Percentiles rank a stretch among this genome's conserved stretches.
phyloP scores from a whole-genome alignment of 1,140 invertebrate species.

The Galleria mellonella region DNA sequence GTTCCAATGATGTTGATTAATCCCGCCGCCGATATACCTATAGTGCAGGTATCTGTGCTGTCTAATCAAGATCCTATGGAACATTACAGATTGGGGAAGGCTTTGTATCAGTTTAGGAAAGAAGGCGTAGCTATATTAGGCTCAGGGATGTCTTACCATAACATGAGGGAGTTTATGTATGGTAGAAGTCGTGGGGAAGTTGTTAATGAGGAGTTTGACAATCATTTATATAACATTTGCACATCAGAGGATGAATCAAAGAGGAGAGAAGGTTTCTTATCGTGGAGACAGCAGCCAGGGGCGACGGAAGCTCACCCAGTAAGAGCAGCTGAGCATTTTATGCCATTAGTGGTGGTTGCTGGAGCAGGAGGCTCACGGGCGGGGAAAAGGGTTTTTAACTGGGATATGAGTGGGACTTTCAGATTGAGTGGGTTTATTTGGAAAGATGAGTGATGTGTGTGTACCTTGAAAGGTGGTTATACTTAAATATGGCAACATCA shows the following conservation, averaged over 20 bases:
- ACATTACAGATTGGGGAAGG: slow-evolving; percentile 55
- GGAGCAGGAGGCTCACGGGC: slow-evolving; percentile 47
- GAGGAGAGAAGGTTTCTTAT: slow-evolving; percentile 30
- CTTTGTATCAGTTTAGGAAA: slow-evolving; percentile 45
- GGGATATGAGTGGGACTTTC: slow-evolving; percentile 52
- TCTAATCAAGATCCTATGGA: slow-evolving; percentile 46
- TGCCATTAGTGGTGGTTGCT: slow-evolving; percentile 59
- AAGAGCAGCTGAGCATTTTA: slow-evolving; percentile 56
- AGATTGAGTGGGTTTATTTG: slow-evolving; percentile 57
- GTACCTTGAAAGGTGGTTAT: not conserved
- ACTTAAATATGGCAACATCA: too few species aligned
- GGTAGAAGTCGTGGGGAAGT: slow-evolving; percentile 21
- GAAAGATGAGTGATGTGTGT: slow-evolving; percentile 34
- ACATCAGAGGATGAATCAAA: slow-evolving; percentile 37
- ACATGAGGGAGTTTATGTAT: slow-evolving; percentile 59
- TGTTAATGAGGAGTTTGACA: slow-evolving; percentile 57
- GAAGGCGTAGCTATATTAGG: slow-evolving; percentile 58
- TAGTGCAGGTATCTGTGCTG: slow-evolving; percentile 55
- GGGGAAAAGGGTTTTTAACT: slow-evolving; percentile 56
- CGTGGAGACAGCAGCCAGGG: slow-evolving; percentile 46
- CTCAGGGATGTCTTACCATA: slow-evolving; percentile 66
- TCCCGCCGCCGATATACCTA: slow-evolving; percentile 54
- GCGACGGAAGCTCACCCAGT: slow-evolving; percentile 52
- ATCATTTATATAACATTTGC: slow-evolving; percentile 44
- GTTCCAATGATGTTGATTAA: slow-evolving; percentile 65